These are phyloP conservation scores for Acronicta aceris DNA, from an alignment of 2,888 invertebrate genomes.

Conservation along the genomic window DNA sequence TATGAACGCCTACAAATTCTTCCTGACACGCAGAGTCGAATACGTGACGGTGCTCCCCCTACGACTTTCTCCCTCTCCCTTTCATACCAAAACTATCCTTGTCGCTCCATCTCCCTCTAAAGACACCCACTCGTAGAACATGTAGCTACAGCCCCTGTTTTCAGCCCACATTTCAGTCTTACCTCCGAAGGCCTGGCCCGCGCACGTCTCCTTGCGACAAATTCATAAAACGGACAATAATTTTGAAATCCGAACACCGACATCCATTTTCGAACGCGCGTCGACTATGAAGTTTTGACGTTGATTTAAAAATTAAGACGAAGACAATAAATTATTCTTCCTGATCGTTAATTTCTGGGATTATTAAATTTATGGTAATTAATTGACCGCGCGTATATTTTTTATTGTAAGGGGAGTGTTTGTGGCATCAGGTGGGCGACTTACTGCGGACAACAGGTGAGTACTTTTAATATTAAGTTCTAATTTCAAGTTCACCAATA, in stretches of 20 bases:
- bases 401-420: constrained; percentile 53
- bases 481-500: neutral
- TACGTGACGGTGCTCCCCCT: constrained; percentile 74
- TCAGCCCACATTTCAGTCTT: constrained; percentile 79
- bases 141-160: constrained; percentile 78
- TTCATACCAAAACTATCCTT: constrained; percentile 38
- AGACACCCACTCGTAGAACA: constrained; percentile 78
- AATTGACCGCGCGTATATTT: constrained; percentile 43
- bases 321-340: constrained; percentile 48
- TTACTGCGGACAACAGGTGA: constrained; percentile 64
- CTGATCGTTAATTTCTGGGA: constrained; percentile 13
- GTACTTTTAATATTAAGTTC: constrained; percentile 23
- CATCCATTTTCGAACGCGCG: constrained; percentile 59
- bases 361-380: constrained; percentile 29
- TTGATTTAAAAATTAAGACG: constrained; percentile 41
- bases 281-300: constrained; percentile 69
- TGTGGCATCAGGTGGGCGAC: constrained; percentile 57
- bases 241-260: constrained; percentile 55
- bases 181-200: constrained; percentile 63
- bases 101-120: constrained; percentile 65
- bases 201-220: constrained; percentile 57
- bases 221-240: constrained; percentile 55
- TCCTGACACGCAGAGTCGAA: constrained; percentile 70
- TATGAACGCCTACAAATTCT: constrained; percentile 83
- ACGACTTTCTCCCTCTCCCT: constrained; percentile 59